phyloP scores from a whole-genome alignment of 1,140 invertebrate genomes.

The Hycleus phaleratus region DNA sequence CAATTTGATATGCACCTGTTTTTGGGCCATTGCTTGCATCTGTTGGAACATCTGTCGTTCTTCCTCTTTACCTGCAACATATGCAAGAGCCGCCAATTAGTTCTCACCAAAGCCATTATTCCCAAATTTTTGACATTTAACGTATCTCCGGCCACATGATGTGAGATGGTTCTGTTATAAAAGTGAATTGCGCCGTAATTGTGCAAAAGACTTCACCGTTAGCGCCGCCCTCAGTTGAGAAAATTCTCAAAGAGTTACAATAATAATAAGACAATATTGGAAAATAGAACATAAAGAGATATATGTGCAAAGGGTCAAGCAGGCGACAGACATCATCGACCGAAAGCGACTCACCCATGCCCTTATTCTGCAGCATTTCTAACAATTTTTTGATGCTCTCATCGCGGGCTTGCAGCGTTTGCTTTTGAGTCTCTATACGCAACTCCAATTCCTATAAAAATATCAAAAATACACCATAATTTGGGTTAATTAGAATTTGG shows the following conservation, averaged over 20 bases:
- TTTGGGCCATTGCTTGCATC: conserved; percentile 91
- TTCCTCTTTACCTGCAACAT: conserved; percentile 83
- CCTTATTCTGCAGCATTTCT: conserved; percentile 97
- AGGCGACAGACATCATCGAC: conserved; percentile 21
- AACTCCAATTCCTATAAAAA: conserved; percentile 78
- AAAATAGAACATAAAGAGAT: conserved; percentile 13
- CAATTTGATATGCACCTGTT: conserved; percentile 71
- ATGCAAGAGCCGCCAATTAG: conserved; percentile 35
- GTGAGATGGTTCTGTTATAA: background rate
- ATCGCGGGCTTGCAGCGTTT: conserved; percentile 89
- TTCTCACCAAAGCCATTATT: conserved; percentile 12
- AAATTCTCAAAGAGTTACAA: conserved; percentile 1
- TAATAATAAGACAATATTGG: background rate
- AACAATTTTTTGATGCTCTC: conserved; percentile 97
- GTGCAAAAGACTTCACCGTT: conserved; percentile 16
- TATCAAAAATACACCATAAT: background rate
- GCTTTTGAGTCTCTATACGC: conserved; percentile 95
- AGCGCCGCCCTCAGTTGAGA: conserved; percentile 15
- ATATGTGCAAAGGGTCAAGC: conserved; percentile 23
- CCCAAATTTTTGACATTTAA: conserved; percentile 8
- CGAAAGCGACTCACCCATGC: conserved; percentile 69
- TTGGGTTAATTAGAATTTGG: background rate
- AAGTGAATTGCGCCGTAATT: conserved; percentile 23
- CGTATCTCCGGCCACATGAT: conserved; percentile 5
- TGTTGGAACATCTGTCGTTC: conserved; percentile 92